Evolutionary conservation across 2,113 vertebrate species (phyloP), one percentile per base, ranked within the genome.

Genomic region (Stictonetta naevosa): DNA sequence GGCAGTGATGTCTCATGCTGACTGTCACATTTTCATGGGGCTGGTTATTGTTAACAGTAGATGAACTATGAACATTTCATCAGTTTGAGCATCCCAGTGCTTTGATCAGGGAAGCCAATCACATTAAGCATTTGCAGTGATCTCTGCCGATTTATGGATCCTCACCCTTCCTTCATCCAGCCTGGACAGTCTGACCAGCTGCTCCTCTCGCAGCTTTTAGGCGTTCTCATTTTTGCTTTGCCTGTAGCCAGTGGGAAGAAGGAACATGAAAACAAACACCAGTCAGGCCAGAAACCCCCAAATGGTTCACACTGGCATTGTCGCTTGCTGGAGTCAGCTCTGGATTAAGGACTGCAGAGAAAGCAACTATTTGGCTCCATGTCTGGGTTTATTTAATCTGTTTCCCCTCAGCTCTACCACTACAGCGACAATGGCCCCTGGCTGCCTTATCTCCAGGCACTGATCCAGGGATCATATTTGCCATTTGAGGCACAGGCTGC

Each of bases 41-140:
- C 16, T 88, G 23, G 8, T 53, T 79, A 26, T 72, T 88, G 6
- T 80, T 55, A 89, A 44, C 58, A 78, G 10, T 3, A 75, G 42
- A 21, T 40, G 64, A 83, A 64, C 21, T 40, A 15, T 0, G 10
- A 66, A 44, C 17, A 8, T 68, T 59, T 82, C 77, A 13, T 44
- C 23, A 31, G 15, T 40, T 92, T 84, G 62, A 83, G 55, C 8
- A 22, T 40, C 19, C 29, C 26, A 58, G 40, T 42, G 38, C 64
- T 90, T 90, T 90, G 55, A 20, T 68, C 38, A 53, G 26, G 15
- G 31, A 86, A 88, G 77, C 28, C 81, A 96, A 78, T 44, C 25
- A 71, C n/a, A 52, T 25, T 68, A 53, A 75, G 23, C 13, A 26
- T 14, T 23, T 78, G 18, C 55, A 60, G 6, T 34, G 55, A 56